These are phyloP conservation scores for Pristionchus arcanus DNA, from an alignment of 2,888 invertebrate genomes.

Conservation along the genomic window DNA sequence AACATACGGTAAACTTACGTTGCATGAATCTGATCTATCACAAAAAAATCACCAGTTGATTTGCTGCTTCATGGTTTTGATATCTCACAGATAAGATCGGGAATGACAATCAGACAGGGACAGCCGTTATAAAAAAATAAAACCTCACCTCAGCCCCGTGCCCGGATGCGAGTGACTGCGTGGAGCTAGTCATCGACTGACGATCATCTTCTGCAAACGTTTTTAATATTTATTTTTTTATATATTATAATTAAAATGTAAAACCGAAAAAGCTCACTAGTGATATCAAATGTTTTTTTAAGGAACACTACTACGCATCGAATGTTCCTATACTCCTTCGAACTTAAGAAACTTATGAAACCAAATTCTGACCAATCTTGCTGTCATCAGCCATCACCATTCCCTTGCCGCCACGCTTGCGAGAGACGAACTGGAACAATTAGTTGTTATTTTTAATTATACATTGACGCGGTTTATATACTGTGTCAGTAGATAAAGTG, in stretches of 20 bases:
- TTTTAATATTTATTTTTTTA: background rate
- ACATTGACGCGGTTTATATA: too few species aligned
- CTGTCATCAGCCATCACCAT: conserved; percentile 67
- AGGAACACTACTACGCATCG: background rate
- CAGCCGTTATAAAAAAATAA: background rate
- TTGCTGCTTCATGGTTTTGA: too few species aligned
- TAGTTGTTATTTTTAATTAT: background rate
- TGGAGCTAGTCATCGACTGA: conserved; percentile 73
- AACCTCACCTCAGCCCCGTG: conserved; percentile 1
- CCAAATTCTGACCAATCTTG: background rate
- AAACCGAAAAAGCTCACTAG: background rate
- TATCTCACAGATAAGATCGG: too few species aligned
- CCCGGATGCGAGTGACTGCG: conserved; percentile 67
- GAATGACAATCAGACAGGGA: too few species aligned
- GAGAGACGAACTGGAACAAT: conserved; percentile 64
- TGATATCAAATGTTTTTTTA: too few species aligned
- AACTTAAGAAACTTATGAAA: conserved; percentile 25
- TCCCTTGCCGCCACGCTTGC: conserved; percentile 68
- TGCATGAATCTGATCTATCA: too few species aligned
- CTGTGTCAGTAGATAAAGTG: too few species aligned
- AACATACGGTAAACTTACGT: too few species aligned
- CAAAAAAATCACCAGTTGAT: too few species aligned
- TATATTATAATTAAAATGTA: too few species aligned
- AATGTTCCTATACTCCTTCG: background rate
- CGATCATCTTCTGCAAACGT: conserved; percentile 58